Evolutionary conservation across 1,140 invertebrate genomes (phyloP).

Genomic region (Atta texana): DNA sequence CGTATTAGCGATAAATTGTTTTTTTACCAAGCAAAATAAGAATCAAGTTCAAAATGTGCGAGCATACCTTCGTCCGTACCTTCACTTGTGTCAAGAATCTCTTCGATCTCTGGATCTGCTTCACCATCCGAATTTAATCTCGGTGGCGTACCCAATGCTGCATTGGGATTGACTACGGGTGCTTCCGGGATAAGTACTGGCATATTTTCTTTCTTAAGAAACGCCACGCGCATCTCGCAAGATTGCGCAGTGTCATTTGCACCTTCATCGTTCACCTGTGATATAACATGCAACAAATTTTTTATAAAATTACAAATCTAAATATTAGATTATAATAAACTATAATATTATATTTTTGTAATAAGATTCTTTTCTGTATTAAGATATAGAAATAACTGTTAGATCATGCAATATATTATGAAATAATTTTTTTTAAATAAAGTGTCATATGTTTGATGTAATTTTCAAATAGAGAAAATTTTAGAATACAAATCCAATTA

Average conservation of each 20-base stretch:
- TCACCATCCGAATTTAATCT: conserved; percentile 84
- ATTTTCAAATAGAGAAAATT: neutral
- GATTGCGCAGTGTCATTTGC: conserved; percentile 73
- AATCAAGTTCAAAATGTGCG: neutral
- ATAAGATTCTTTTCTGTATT: neutral
- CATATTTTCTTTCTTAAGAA: conserved; percentile 83
- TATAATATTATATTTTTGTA: neutral
- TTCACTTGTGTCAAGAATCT: conserved; percentile 80
- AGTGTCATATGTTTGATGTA: neutral
- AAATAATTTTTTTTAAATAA: neutral
- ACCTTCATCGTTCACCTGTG: conserved; percentile 59
- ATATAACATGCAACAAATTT: neutral
- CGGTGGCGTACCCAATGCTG: conserved; percentile 84
- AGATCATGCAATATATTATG: neutral
- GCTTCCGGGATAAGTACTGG: conserved; percentile 85
- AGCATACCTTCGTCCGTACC: conserved; percentile 82
- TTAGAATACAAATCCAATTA: neutral
- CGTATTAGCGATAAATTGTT: neutral
- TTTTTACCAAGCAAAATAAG: neutral
- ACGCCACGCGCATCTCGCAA: conserved; percentile 66
- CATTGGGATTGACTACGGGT: conserved; percentile 85
- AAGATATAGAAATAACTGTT: neutral
- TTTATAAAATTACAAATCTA: neutral
- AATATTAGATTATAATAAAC: neutral
- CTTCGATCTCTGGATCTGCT: conserved; percentile 82